Evolutionary conservation across 2,888 invertebrate species (phyloP).

Genomic region (Biston betularia): DNA sequence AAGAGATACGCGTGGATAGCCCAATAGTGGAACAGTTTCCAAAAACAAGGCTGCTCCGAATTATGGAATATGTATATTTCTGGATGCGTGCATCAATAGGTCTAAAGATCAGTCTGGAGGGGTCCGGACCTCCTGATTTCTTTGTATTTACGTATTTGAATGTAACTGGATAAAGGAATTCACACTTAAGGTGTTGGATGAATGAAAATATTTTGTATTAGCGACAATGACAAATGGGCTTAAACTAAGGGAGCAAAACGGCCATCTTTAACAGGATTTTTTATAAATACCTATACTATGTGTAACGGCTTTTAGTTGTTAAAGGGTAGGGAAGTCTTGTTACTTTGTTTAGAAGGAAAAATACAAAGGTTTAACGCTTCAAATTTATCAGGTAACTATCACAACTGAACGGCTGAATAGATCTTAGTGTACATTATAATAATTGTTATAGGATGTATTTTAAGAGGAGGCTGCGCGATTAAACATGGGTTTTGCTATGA

Average conservation of each 20-base stretch:
- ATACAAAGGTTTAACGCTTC: neutral
- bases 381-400: too few relatives aligned
- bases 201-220: slow-evolving; percentile 34
- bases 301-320: slow-evolving; percentile 20
- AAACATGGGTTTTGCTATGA: too few relatives aligned
- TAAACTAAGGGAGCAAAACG: slow-evolving; percentile 37
- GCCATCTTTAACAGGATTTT: slow-evolving; percentile 30
- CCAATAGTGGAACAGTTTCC: too few relatives aligned
- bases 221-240: slow-evolving; percentile 39
- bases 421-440: too few relatives aligned
- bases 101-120: slow-evolving; percentile 2
- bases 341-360: neutral
- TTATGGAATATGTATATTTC: neutral
- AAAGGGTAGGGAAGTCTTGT: neutral
- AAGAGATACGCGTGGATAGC: too few relatives aligned
- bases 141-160: slow-evolving; percentile 30
- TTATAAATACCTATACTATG: neutral
- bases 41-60: too few relatives aligned
- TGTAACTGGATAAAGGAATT: slow-evolving; percentile 30
- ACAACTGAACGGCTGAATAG: too few relatives aligned
- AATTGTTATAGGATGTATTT: too few relatives aligned
- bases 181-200: slow-evolving; percentile 32
- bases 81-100: slow-evolving; percentile 5
- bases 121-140: slow-evolving; percentile 8
- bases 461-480: too few relatives aligned